phyloP scores from a whole-genome alignment of 2,797 vertebrate genomes.

The Notoglanidium macrostoma region DNA sequence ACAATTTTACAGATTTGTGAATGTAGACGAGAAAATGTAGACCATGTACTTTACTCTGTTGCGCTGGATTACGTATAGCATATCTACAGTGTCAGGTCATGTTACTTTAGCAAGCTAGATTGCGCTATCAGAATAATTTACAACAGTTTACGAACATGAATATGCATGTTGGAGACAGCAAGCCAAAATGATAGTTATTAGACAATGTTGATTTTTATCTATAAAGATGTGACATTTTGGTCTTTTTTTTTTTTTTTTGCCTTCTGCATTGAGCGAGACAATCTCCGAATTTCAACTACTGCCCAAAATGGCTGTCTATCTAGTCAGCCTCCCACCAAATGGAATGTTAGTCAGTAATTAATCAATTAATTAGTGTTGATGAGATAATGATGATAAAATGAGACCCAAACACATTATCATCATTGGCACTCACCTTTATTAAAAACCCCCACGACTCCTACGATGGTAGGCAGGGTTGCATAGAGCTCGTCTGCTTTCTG shows the following conservation, averaged over 20 bases:
- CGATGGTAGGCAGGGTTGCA: conserved; percentile 77
- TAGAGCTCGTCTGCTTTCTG: conserved; percentile 84
- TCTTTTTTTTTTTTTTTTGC: neutral
- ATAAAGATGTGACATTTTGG: neutral
- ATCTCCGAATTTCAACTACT: neutral
- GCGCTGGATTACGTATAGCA: neutral
- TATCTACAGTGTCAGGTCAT: neutral
- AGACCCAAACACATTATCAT: neutral
- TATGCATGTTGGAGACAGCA: neutral
- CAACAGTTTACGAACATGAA: neutral
- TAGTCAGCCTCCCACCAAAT: neutral
- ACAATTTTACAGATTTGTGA: neutral
- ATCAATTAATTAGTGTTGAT: neutral
- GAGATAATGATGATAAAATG: neutral
- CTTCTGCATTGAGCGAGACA: neutral
- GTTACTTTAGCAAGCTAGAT: neutral
- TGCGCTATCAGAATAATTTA: neutral
- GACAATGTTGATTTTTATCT: neutral
- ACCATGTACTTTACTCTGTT: neutral
- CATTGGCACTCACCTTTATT: conserved; percentile 78
- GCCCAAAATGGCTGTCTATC: neutral
- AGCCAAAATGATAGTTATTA: neutral
- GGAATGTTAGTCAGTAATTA: neutral
- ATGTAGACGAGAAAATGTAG: neutral
- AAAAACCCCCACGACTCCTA: conserved; percentile 82